A percentile compares a stretch with the other conserved stretches of the same genome.
These are phyloP conservation scores for Leptonema lineaticorne DNA, from an alignment of 1,140 invertebrate species.

Conservation along the genomic window DNA sequence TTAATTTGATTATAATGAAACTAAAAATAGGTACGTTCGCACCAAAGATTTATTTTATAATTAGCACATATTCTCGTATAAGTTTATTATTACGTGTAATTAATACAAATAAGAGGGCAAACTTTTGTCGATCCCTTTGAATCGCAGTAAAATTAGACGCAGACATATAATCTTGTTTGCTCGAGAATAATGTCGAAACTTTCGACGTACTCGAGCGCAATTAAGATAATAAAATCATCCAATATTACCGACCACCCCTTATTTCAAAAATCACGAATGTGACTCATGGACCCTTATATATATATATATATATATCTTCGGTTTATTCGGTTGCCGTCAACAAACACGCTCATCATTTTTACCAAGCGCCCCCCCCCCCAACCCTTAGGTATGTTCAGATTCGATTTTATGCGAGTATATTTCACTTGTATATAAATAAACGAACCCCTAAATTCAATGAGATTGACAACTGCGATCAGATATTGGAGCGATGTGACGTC, in stretches of 20 bases:
- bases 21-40: no score
- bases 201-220: slow-evolving; percentile 33
- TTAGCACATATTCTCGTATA: no score
- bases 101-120: no score
- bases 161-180: slow-evolving; percentile 6
- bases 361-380: background rate
- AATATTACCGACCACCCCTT: background rate
- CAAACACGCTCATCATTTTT: slow-evolving; percentile 8
- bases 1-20: no score
- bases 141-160: slow-evolving; percentile 3
- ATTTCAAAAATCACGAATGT: background rate
- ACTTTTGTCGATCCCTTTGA: no score
- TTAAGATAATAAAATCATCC: slow-evolving; percentile 39
- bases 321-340: background rate
- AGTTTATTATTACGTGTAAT: no score
- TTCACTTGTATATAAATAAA: no score
- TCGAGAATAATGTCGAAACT: slow-evolving; percentile 19
- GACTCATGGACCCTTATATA: background rate
- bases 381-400: background rate
- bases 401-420: no score
- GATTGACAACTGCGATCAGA: background rate
- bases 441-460: no score
- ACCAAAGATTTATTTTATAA: no score
- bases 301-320: background rate
- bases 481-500: no score